Conservation (phyloP, 2,797 vertebrate genomes). For the Loriculus beryllinus region DNA sequence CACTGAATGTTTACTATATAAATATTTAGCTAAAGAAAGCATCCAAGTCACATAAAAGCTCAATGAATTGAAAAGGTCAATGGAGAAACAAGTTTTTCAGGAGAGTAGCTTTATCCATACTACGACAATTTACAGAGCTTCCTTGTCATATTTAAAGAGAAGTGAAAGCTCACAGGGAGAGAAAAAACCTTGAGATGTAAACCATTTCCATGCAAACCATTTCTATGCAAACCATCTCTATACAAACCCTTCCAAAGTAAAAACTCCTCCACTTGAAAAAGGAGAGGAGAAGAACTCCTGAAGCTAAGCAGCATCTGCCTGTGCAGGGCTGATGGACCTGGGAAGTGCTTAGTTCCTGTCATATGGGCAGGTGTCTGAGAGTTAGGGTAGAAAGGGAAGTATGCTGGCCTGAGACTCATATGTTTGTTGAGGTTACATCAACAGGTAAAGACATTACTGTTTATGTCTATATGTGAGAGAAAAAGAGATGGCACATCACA, state of each 20-base stretch:
- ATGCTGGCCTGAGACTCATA: not conserved
- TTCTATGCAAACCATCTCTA: not conserved
- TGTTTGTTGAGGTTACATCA: not conserved
- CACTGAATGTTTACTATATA: not conserved
- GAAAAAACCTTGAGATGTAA: not conserved
- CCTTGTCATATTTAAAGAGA: not conserved
- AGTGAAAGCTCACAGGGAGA: not conserved
- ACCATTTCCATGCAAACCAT: not conserved
- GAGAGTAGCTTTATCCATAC: not conserved
- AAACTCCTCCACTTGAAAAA: not conserved
- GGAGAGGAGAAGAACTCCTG: not conserved
- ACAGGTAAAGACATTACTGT: not conserved
- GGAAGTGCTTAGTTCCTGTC: not conserved
- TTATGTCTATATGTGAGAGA: not conserved
- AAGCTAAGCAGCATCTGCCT: not conserved
- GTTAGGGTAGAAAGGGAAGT: not conserved
- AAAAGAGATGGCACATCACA: not conserved
- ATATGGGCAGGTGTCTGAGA: not conserved
- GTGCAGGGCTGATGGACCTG: not conserved
- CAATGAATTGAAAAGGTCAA: not conserved
- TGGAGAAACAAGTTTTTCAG: constrained; percentile 33
- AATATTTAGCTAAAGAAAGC: constrained; percentile 38
- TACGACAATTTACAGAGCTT: not conserved
- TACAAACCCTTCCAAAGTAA: not conserved
- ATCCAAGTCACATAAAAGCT: not conserved